Base-by-base conservation (phyloP, 2,113 vertebrate genomes). In the Tetraodon nigroviridis region DNA sequence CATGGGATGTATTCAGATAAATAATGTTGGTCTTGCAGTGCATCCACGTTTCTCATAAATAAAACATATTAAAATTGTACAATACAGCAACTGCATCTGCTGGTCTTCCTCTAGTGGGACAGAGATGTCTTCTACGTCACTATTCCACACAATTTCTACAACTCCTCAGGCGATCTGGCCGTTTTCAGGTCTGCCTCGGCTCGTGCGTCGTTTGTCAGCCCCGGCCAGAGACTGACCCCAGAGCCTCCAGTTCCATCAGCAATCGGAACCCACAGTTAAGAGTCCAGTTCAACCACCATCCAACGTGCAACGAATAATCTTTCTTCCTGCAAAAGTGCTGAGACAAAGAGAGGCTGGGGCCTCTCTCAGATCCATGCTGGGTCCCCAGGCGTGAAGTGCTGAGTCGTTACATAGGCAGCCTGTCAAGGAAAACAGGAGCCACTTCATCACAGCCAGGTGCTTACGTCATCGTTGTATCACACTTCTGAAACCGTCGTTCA, bases 11-110 rank as follows among this genome's bases (percentile, higher is more conserved):
- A 62, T 57, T 64, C 75, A 40, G 78, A 90, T 89, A 89, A 90
- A 89, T 89, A 84, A 76, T 16, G 59, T 82, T 89, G 78, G 81
- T 89, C 80, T 81, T 80, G 74, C 90, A 91, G 88, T 90, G 86
- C 88, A 84, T 89, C 78, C 55, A 56, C 58, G 78, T 61, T 61
- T 58, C 76, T 78, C 60, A 91, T 90, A 90, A 90, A 89, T 87
- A 86, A 86, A 84, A 87, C 82, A 78, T 66, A 61, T 51, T 60
- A 69, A 82, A 84, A 82, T 83, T 79, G 19, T 82, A 88, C 81
- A 88, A 75, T 84, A 84, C 72, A 75, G 56, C 3, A 60, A 82
- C 67, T 69, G 77, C 21, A 71, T 51, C 47, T 64, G 75, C 76
- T 78, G 81, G 64, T 58, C 14, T 59, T 47, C 29, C 24, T 76